These are phyloP conservation scores for Xiphias gladius DNA, from an alignment of 2,113 vertebrate genomes.

Conservation along the genomic window DNA sequence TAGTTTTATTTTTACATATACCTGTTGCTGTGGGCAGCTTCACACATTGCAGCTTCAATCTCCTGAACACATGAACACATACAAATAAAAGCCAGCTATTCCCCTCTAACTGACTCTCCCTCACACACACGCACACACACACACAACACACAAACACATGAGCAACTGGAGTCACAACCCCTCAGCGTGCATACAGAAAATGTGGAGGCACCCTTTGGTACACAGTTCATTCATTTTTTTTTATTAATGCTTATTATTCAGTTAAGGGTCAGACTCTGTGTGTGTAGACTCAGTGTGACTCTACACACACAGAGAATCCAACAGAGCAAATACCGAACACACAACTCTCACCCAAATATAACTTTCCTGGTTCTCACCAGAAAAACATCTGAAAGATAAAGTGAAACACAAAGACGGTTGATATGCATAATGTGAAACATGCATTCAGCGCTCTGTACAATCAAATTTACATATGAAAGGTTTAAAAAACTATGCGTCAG, in stretches of 20 bases:
- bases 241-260: conserved; percentile 3
- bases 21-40: not conserved
- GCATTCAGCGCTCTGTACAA: not conserved
- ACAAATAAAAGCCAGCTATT: not conserved
- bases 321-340: not conserved
- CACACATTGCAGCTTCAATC: not conserved
- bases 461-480: not conserved
- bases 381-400: not conserved
- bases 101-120: not conserved
- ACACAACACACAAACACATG: conserved; percentile 3
- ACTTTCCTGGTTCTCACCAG: not conserved
- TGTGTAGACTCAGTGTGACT: too few relatives aligned
- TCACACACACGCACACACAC: not conserved
- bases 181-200: not conserved
- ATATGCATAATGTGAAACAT: not conserved
- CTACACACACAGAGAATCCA: not conserved
- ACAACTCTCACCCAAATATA: conserved; percentile 9
- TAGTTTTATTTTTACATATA: not conserved
- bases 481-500: not conserved
- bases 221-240: conserved; percentile 27
- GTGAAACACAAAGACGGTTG: not conserved
- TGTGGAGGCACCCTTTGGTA: not conserved
- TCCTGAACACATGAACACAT: not conserved
- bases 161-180: not conserved
- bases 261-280: not conserved